These are phyloP conservation scores for Notoglanidium macrostoma DNA, from an alignment of 2,797 vertebrate genomes.

Conservation along the genomic window DNA sequence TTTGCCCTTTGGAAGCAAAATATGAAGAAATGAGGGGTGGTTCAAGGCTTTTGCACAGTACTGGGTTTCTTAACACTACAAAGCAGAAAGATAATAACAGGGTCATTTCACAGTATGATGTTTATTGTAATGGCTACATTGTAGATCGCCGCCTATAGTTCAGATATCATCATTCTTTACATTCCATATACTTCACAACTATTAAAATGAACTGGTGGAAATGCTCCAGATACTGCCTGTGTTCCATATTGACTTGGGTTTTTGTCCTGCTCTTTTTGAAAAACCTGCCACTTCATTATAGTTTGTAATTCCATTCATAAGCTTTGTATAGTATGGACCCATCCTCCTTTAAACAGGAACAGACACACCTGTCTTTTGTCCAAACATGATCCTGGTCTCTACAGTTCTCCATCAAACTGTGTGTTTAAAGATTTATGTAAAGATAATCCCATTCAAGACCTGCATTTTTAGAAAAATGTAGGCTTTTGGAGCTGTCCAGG, in stretches of 20 bases:
- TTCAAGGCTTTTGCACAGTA: too few species aligned
- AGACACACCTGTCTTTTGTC: slow-evolving; percentile 28
- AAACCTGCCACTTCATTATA: not conserved
- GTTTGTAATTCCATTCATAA: slow-evolving; percentile 29
- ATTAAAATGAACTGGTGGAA: not conserved
- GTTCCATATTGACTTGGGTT: not conserved
- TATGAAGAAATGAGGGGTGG: too few species aligned
- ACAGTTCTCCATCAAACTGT: slow-evolving; percentile 30
- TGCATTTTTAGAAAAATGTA: slow-evolving; percentile 59
- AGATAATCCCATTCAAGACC: slow-evolving; percentile 57
- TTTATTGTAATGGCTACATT: not conserved
- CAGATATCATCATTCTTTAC: slow-evolving; percentile 3
- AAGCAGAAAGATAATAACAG: not conserved
- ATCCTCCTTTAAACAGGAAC: slow-evolving; percentile 12
- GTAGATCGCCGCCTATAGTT: not conserved
- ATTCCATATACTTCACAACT: not conserved
- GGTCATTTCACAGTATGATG: not conserved
- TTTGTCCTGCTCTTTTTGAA: not conserved
- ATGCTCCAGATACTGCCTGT: not conserved
- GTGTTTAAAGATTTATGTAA: slow-evolving; percentile 57
- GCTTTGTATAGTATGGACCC: slow-evolving; percentile 17
- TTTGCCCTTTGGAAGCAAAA: too few species aligned
- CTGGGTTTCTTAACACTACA: not conserved
- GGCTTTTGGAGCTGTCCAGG: slow-evolving; percentile 51
- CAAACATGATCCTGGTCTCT: slow-evolving; percentile 3